A percentile compares a stretch with the other conserved stretches of the same genome.
Conservation (phyloP, 2,113 vertebrate genomes). For the Ifrita kowaldi region DNA sequence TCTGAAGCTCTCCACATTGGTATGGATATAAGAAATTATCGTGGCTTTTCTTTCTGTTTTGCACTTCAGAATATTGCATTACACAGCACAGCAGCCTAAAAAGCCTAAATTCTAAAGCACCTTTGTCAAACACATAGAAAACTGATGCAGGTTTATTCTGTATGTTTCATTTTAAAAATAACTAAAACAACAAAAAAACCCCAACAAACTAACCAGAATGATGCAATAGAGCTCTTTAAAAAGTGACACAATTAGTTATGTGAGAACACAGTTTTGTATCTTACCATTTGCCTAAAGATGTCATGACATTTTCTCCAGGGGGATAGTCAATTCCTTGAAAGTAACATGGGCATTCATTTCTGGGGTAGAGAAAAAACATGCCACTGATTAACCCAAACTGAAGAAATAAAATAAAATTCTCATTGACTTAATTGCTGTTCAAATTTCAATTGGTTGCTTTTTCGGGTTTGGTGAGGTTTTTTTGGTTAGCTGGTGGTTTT, state of each 20-base stretch:
- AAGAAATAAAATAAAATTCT: not conserved
- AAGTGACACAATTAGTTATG: rapidly evolving
- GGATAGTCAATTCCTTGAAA: conserved; percentile 88
- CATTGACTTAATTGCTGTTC: not conserved
- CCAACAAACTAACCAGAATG: not conserved
- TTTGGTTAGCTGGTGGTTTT: rapidly evolving
- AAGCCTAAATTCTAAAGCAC: not conserved
- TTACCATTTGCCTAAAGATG: conserved; percentile 92
- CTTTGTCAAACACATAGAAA: not conserved
- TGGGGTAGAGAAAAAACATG: not conserved
- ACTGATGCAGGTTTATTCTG: not conserved
- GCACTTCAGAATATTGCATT: not conserved
- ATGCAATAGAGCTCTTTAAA: not conserved
- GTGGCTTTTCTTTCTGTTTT: not conserved
- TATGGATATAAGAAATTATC: not conserved
- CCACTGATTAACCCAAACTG: not conserved
- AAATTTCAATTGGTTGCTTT: not conserved
- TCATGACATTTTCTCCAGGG: conserved; percentile 87
- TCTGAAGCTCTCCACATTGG: not conserved
- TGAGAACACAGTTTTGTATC: not conserved
- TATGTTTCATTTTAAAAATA: not conserved
- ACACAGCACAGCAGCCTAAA: not conserved
- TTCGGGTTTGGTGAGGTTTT: not conserved
- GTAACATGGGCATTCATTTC: conserved; percentile 89
- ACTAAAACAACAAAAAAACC: not conserved